Evolutionary conservation across 92 coral and sea anemone species (phyloP), one percentile per base, ranked within the genome.

Genomic region (Siderastrea siderea): DNA sequence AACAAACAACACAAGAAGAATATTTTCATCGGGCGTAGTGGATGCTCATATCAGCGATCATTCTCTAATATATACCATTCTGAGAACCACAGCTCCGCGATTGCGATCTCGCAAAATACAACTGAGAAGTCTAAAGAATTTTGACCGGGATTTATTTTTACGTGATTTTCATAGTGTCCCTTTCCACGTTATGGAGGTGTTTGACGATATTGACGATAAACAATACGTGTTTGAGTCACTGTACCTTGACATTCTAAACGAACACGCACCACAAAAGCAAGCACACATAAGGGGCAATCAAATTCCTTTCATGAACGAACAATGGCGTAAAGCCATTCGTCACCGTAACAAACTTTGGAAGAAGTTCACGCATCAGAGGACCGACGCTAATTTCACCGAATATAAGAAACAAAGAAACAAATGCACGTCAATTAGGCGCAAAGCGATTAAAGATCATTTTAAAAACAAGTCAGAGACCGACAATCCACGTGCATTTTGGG

Each of bases 1-100:
- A 17, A 86, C 91, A 47, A 91, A 74, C 67, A 91, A 74, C 80
- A 80, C 77, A 78, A 75, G 71, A 15, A 91, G 69, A 66, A 49
- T 77, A 50, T 68, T 86, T 17, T 57, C 73, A 68, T 91, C 91
- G 38, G 91, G 88, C 55, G 88, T 86, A 80, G 88, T 86, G 54
- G 91, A 91, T 75, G 83, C 80, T 19, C 69, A 81, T 6, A 88
- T 91, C 47, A 91, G 92, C 83, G 94, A 91, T 84, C 89, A 91
- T 71, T 83, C 86, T 19, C 71, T 87, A 19, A 80, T 91, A 46
- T 87, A 75, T 79, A 82, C 89, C n/a, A 71, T 87, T 45, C 68
- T 91, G 71, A 62, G 91, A 47, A 47, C 87, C 49, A 73, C 73
- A 10, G 82, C 82, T 50, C 91, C 92, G 66, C 53, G 92, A 88